Base-by-base conservation (phyloP, 2,113 vertebrate species). In the Ptyas mucosa region DNA sequence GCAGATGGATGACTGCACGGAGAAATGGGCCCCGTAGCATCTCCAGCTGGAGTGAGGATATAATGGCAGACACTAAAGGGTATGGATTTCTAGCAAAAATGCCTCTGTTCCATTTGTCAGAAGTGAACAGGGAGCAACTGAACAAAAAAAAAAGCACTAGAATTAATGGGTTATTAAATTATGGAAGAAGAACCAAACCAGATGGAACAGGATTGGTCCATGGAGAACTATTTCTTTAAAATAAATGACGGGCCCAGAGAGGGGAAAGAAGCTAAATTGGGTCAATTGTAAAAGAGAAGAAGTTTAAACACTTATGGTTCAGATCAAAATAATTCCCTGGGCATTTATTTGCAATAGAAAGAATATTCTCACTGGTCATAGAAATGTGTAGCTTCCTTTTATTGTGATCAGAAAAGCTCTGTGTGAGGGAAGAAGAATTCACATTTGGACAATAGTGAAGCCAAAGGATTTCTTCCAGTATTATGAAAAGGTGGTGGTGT, bases 1-100 rank as follows among this genome's bases (percentile, higher is more conserved):
- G 64, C 85, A 93, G 94, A 87, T 94, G 88, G 92, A 64, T 90
- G 90, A 55, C 58, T 92, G 92, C 23, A 69, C 49, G 46, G 88
- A 93, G 93, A 90, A 55, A 85, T 91, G 91, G 92, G 90, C 91
- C 75, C 88, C 94, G 49, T 94, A 92, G 93, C 89, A 91, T 89
- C 57, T 57, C 90, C 88, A 64, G 53, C 54, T 92, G 39, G 93
- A 94, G 93, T 90, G 39, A 54, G 85, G 75, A 29, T 11, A 2
- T 57, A 61, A 61, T 34, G 39, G 21, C 93, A 91, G 89, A 91
- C 95, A 94, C 90, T 49, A 64, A 89, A 49, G 89, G 26, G 86
- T 64, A 43, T 15, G 14, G 49, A 39, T 90, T 90, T 49, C 34
- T 52, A 57, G 20, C 89, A 57, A 92, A 81, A 18, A 51, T 51